phyloP scores from a whole-genome alignment of 1,140 invertebrate genomes.

The Ostrea denselamellosa region DNA sequence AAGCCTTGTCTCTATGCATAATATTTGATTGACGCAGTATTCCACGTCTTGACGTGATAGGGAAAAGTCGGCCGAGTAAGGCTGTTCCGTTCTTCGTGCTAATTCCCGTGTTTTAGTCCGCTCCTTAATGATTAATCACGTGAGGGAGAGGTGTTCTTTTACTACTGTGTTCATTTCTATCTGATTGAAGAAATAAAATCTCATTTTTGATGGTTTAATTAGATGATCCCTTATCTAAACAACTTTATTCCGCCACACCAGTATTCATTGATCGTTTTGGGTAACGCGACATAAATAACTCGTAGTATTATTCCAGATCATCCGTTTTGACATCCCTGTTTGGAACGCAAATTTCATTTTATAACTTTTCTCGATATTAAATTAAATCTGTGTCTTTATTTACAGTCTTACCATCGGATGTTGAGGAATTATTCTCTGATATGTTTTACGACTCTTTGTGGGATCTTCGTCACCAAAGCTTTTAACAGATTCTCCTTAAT shows the following conservation, averaged over 20 bases:
- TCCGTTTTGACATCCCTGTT: constrained; percentile 8
- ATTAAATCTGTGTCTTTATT: constrained; percentile 20
- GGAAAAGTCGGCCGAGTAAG: too few species aligned
- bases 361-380: constrained; percentile 17
- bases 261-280: not conserved
- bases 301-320: not conserved
- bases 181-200: constrained; percentile 7
- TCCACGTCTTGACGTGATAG: too few species aligned
- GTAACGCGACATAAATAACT: not conserved
- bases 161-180: not conserved
- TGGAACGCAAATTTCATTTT: constrained; percentile 9
- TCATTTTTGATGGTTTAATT: constrained; percentile 11
- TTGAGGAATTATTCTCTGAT: not conserved
- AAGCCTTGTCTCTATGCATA: too few species aligned
- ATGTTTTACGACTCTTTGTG: constrained; percentile 11
- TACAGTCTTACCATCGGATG: not conserved
- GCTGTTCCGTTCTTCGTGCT: not conserved
- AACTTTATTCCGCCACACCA: not conserved
- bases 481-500: constrained; percentile 31
- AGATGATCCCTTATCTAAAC: constrained; percentile 22
- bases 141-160: not conserved
- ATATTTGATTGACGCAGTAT: too few species aligned
- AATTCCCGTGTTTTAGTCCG: not conserved
- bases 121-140: not conserved
- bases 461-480: constrained; percentile 15